Evolutionary conservation across 2,888 invertebrate species (phyloP).

Genomic region (Junonia oenone): DNA sequence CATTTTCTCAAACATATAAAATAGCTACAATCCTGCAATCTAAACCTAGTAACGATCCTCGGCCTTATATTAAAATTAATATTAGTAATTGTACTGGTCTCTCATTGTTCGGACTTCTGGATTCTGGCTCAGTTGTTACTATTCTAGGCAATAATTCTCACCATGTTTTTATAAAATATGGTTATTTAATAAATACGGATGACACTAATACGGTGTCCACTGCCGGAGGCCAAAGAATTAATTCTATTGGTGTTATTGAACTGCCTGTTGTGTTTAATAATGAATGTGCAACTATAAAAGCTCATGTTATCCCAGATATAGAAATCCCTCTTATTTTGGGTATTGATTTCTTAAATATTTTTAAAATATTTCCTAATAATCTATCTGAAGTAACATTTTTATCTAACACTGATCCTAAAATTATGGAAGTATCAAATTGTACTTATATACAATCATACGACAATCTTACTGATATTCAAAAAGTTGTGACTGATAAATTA

Average conservation of each 20-base stretch:
- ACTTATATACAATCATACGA: no score
- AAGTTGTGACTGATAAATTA: constrained; percentile 17
- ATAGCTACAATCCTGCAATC: constrained; percentile 24
- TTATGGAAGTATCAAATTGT: no score
- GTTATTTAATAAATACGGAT: not conserved
- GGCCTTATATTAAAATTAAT: constrained; percentile 26
- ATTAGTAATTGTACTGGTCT: not conserved
- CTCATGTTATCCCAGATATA: constrained; percentile 18
- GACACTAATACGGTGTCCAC: constrained; percentile 7
- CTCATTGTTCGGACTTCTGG: constrained; percentile 23
- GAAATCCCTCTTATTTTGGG: constrained; percentile 20
- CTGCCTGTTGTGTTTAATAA: constrained; percentile 22
- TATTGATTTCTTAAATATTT: constrained; percentile 26
- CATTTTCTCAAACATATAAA: constrained; percentile 12
- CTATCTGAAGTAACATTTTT: not conserved
- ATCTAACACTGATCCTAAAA: no score
- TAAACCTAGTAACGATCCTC: constrained; percentile 12
- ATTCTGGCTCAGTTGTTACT: constrained; percentile 29
- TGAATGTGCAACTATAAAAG: constrained; percentile 13
- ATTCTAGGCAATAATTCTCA: constrained; percentile 28
- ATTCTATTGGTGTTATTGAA: constrained; percentile 18
- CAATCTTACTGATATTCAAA: not conserved
- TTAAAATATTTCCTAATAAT: constrained; percentile 21
- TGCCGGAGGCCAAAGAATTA: constrained; percentile 24
- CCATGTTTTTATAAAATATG: not conserved